These are phyloP conservation scores for Aplysia californica DNA, from an alignment of 1,140 invertebrate species.

Conservation along the genomic window DNA sequence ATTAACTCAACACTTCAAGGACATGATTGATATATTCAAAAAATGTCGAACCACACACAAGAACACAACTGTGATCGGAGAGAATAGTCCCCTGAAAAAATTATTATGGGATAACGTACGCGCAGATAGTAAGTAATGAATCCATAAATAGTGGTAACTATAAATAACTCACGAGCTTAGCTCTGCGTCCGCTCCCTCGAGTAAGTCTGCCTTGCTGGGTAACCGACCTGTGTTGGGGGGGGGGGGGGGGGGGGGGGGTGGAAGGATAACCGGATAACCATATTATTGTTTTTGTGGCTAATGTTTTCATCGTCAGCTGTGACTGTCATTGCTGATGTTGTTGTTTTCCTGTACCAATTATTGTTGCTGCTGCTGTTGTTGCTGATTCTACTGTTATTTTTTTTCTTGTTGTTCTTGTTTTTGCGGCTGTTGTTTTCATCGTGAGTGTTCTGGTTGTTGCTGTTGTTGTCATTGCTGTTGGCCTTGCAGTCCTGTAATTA, in stretches of 20 bases:
- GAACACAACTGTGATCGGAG: too few species aligned
- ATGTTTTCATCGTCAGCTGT: not conserved
- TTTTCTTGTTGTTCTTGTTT: too few species aligned
- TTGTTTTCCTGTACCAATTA: too few species aligned
- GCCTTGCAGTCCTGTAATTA: too few species aligned
- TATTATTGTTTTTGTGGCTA: not conserved
- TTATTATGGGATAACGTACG: too few species aligned
- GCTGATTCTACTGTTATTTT: not conserved
- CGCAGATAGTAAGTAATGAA: not conserved
- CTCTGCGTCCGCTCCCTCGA: conserved; percentile 53
- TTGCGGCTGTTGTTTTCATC: too few species aligned
- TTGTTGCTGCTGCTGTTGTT: too few species aligned
- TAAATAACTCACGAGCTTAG: conserved; percentile 52
- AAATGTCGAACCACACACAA: not conserved
- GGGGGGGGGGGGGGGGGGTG: too few species aligned
- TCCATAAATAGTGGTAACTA: conserved; percentile 1
- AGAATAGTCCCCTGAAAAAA: too few species aligned
- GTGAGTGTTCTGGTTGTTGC: too few species aligned
- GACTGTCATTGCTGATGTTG: not conserved
- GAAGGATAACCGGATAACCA: not conserved
- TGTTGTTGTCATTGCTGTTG: too few species aligned
- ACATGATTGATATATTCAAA: not conserved
- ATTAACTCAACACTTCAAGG: not conserved
- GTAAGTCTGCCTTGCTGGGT: conserved; percentile 50
- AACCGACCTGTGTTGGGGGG: conserved; percentile 44